Conservation (phyloP, 37 sponge, comb jelly and placozoan genomes). For the Agelas oroides region DNA sequence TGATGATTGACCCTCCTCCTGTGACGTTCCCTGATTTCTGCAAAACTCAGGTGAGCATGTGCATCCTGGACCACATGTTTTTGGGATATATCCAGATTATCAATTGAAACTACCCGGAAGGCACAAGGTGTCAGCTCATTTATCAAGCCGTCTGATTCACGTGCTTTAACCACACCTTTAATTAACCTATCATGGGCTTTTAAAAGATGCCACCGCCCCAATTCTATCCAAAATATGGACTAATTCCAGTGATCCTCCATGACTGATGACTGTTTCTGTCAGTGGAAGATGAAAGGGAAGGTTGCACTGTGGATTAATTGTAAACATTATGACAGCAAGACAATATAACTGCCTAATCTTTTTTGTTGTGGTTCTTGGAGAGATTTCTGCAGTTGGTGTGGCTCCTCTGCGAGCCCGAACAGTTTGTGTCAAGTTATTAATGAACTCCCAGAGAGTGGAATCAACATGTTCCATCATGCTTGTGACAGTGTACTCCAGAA, state of each 20-base stretch:
- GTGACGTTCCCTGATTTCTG: no score
- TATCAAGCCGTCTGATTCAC: not conserved
- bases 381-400: no score
- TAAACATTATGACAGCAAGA: not conserved
- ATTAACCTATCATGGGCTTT: not conserved
- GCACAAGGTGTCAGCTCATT: not conserved
- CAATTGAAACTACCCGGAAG: not conserved
- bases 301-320: not conserved
- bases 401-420: not conserved
- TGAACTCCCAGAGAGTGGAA: not conserved
- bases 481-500: no score
- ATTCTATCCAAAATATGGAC: not conserved
- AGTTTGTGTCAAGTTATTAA: not conserved
- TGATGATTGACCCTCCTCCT: no score
- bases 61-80: not conserved
- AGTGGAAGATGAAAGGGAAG: not conserved
- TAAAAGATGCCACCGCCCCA: not conserved
- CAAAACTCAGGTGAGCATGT: no score
- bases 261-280: not conserved
- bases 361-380: no score
- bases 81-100: not conserved
- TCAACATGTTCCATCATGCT: not conserved
- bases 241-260: not conserved
- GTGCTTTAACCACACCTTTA: not conserved
- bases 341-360: no score